A percentile compares a stretch with the other conserved stretches of the same genome.
These are phyloP conservation scores for Eretmodus cyanostictus DNA, from an alignment of 2,113 vertebrate species.

Conservation along the genomic window DNA sequence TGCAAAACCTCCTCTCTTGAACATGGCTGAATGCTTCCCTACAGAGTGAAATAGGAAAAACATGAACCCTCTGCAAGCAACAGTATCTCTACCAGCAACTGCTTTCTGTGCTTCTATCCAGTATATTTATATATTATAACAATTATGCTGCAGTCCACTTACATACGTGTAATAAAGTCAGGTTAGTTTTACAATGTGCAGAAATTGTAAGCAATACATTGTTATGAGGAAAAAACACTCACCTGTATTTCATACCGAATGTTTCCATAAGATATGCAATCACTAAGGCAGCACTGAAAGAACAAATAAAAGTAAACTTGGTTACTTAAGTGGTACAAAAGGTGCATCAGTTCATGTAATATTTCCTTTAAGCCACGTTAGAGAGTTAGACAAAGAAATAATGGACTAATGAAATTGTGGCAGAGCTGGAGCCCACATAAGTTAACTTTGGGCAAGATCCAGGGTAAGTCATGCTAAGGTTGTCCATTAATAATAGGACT, in stretches of 20 bases:
- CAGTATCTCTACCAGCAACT: not conserved
- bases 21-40: slow-evolving; percentile 98
- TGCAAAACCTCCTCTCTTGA: slow-evolving; percentile 98
- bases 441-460: not conserved
- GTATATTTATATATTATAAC: not conserved
- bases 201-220: not conserved
- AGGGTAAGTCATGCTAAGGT: not conserved
- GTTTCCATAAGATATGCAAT: slow-evolving; percentile 99
- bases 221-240: not conserved
- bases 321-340: not conserved
- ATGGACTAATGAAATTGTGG: not conserved
- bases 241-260: slow-evolving; percentile 99
- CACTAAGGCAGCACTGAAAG: slow-evolving; percentile 92
- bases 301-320: not conserved
- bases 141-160: not conserved
- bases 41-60: not conserved
- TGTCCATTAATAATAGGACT: not conserved
- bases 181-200: not conserved
- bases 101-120: not conserved
- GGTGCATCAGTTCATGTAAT: not conserved
- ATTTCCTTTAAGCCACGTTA: not conserved
- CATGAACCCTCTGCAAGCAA: not conserved
- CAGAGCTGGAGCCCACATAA: not conserved
- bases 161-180: not conserved
- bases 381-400: not conserved